Conservation (phyloP, 2,888 invertebrate genomes). For the Mimumesa dahlbomi region DNA sequence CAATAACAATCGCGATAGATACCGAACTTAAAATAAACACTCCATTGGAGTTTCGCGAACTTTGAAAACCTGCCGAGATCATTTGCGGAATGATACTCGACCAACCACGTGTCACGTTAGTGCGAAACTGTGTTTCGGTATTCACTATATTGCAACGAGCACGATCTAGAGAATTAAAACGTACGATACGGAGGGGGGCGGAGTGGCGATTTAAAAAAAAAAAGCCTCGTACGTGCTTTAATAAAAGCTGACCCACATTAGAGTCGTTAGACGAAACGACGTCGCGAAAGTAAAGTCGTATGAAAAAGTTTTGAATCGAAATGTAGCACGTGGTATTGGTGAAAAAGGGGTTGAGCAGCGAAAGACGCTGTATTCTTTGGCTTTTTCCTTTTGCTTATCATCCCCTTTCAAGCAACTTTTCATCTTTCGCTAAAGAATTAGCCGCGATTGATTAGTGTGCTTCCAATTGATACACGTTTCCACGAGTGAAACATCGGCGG, state of each 20-base stretch:
- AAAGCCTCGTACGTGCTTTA: slow-evolving; percentile 13
- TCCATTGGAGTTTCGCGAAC: too few species aligned
- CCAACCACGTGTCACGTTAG: too few species aligned
- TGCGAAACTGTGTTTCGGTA: too few species aligned
- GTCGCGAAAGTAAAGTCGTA: slow-evolving; percentile 8
- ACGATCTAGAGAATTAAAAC: slow-evolving; percentile 17
- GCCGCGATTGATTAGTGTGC: too few species aligned
- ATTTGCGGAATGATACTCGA: too few species aligned
- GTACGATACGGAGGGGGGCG: slow-evolving; percentile 4
- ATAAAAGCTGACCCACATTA: slow-evolving; percentile 43
- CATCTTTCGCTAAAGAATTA: too few species aligned
- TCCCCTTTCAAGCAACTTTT: slow-evolving; percentile 3
- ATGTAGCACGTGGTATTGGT: slow-evolving; percentile 27
- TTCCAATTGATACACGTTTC: too few species aligned
- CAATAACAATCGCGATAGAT: too few species aligned
- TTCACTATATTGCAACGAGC: slow-evolving; percentile 4
- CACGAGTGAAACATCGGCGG: too few species aligned
- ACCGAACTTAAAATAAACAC: too few species aligned
- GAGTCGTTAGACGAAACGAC: slow-evolving; percentile 28
- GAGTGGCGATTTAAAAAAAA: background rate
- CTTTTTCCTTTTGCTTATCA: background rate
- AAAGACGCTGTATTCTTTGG: slow-evolving; percentile 2
- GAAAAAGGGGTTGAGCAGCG: slow-evolving; percentile 2
- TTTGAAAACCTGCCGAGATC: too few species aligned
- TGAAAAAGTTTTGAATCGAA: slow-evolving; percentile 19